A percentile compares a stretch with the other conserved stretches of the same genome.
These are phyloP conservation scores for Athalia cordata DNA, from an alignment of 2,888 invertebrate genomes.

Conservation along the genomic window DNA sequence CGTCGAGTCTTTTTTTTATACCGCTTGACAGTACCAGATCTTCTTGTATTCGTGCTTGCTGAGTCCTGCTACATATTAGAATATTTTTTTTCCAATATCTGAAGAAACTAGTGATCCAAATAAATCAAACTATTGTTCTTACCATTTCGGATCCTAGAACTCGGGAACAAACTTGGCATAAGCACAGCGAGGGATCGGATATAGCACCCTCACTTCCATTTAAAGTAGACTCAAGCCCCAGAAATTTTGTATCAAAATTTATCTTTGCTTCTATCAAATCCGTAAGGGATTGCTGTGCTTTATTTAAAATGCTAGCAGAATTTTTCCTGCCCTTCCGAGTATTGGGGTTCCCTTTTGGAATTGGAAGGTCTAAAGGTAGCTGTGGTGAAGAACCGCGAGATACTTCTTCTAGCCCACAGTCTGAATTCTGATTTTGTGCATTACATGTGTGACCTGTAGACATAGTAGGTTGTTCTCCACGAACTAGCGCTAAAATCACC, in stretches of 20 bases:
- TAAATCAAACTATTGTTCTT: slow-evolving; percentile 32
- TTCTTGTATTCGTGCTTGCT: slow-evolving; percentile 24
- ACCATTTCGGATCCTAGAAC: slow-evolving; percentile 53
- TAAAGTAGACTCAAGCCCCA: slow-evolving; percentile 62
- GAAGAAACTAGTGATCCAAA: background rate
- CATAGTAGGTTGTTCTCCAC: slow-evolving; percentile 50
- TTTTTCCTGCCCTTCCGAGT: too few relatives aligned
- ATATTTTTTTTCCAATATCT: background rate
- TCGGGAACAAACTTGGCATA: slow-evolving; percentile 61
- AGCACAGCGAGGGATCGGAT: slow-evolving; percentile 49
- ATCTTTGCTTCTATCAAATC: slow-evolving; percentile 65
- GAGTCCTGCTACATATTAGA: slow-evolving; percentile 21
- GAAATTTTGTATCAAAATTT: slow-evolving; percentile 65
- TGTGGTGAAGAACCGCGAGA: background rate
- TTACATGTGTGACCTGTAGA: slow-evolving; percentile 43
- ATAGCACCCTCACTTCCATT: slow-evolving; percentile 11
- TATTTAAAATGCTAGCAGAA: slow-evolving; percentile 29
- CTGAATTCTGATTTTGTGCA: slow-evolving; percentile 51
- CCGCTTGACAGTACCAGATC: slow-evolving; percentile 20
- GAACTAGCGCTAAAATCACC: slow-evolving; percentile 50
- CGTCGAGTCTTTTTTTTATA: slow-evolving; percentile 28
- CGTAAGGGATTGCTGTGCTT: slow-evolving; percentile 57
- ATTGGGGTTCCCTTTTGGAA: slow-evolving; percentile 41
- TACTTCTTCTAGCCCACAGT: background rate
- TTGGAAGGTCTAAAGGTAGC: slow-evolving; percentile 52